These are phyloP conservation scores for Tachysurus vachellii DNA, from an alignment of 2,113 vertebrate genomes.

Conservation along the genomic window DNA sequence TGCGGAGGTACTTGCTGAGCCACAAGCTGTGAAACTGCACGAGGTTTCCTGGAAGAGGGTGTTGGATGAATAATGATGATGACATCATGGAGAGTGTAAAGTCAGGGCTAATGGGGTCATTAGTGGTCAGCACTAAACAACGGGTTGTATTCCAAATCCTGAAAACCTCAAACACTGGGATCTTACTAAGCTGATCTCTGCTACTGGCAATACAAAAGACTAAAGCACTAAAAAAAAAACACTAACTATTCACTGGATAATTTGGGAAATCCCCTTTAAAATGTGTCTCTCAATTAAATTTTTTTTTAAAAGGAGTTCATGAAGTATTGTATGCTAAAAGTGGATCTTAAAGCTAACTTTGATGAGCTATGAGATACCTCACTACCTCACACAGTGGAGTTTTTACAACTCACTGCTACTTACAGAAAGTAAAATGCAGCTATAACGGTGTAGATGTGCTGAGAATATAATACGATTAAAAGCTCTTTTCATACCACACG, in stretches of 20 bases:
- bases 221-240: background rate
- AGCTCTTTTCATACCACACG: background rate
- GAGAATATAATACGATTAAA: background rate
- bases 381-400: too few species aligned
- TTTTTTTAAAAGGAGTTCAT: background rate
- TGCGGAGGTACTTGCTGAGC: slow-evolving; percentile 98
- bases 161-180: slow-evolving; percentile 32
- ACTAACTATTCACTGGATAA: background rate
- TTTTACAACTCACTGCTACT: background rate
- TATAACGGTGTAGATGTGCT: background rate
- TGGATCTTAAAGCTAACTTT: background rate
- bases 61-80: slow-evolving; percentile 44
- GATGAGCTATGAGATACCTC: background rate
- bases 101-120: slow-evolving; percentile 48
- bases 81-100: slow-evolving; percentile 23
- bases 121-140: slow-evolving; percentile 46
- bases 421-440: background rate
- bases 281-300: background rate
- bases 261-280: background rate
- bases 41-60: slow-evolving; percentile 87
- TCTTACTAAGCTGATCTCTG: slow-evolving; percentile 19
- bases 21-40: slow-evolving; percentile 96
- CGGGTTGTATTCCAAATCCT: slow-evolving; percentile 35
- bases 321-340: background rate
- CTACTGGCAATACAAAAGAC: slow-evolving; percentile 6